phyloP scores from a whole-genome alignment of 2,888 invertebrate genomes.

The Cheiracanthium punctorium region DNA sequence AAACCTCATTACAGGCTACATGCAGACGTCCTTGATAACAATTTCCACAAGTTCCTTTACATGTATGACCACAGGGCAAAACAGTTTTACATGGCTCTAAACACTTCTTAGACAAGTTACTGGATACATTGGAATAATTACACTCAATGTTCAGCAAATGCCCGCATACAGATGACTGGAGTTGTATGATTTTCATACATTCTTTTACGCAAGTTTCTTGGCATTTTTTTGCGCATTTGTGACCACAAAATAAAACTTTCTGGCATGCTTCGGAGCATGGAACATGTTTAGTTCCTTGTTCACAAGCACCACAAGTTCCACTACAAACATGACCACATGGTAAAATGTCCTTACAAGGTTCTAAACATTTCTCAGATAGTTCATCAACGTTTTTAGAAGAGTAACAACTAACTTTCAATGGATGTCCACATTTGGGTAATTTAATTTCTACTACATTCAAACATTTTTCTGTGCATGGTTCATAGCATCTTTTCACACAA shows the following conservation, averaged over 20 bases:
- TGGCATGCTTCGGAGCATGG: constrained; percentile 74
- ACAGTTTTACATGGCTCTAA: constrained; percentile 70
- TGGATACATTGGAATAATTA: constrained; percentile 13
- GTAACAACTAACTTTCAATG: constrained; percentile 35
- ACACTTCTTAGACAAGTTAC: constrained; percentile 66
- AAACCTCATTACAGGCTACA: constrained; percentile 74
- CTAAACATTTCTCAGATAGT: constrained; percentile 67
- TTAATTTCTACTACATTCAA: not conserved
- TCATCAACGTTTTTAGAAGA: constrained; percentile 16
- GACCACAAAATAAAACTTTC: constrained; percentile 74
- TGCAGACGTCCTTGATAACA: constrained; percentile 76
- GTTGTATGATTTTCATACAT: constrained; percentile 5
- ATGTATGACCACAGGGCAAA: constrained; percentile 74
- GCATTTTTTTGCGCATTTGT: constrained; percentile 75
- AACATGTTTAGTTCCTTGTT: constrained; percentile 75
- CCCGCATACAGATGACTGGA: constrained; percentile 38
- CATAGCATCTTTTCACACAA: constrained; percentile 76
- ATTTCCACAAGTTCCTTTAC: constrained; percentile 75
- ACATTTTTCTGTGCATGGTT: constrained; percentile 73
- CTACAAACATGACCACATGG: constrained; percentile 74
- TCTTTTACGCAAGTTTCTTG: constrained; percentile 74
- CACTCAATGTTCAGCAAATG: constrained; percentile 46
- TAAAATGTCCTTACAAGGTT: constrained; percentile 72
- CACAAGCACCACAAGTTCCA: constrained; percentile 76
- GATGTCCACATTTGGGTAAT: constrained; percentile 49